These are phyloP conservation scores for Siphonodentalium dalli DNA, from an alignment of 2,888 invertebrate species.

Conservation along the genomic window DNA sequence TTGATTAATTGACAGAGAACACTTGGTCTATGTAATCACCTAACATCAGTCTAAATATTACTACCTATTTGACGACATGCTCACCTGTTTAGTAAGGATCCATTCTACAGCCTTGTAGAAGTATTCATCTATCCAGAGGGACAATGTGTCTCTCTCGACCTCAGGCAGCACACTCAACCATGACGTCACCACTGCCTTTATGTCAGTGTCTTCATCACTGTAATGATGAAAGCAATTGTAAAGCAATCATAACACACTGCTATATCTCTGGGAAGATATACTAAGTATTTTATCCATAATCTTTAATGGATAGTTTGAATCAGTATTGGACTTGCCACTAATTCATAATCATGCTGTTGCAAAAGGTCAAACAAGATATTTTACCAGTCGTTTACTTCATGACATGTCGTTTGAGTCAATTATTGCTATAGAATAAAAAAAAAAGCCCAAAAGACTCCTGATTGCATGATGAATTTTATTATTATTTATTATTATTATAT, in stretches of 20 bases:
- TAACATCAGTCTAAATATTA: no score
- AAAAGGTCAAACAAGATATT: no score
- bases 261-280: not conserved
- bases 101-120: slow-evolving; percentile 74
- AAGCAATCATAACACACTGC: not conserved
- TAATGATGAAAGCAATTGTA: slow-evolving; percentile 10
- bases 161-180: slow-evolving; percentile 71
- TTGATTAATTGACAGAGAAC: no score
- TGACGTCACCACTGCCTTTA: slow-evolving; percentile 71
- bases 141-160: slow-evolving; percentile 68
- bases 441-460: not conserved
- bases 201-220: slow-evolving; percentile 77
- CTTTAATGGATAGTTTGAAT: no score
- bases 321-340: no score
- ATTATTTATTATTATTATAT: not conserved
- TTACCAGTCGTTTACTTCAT: no score
- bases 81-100: slow-evolving; percentile 70
- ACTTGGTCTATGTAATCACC: no score
- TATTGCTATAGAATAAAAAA: no score
- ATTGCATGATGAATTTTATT: not conserved
- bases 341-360: no score
- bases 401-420: no score
- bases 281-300: no score
- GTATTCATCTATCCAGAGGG: slow-evolving; percentile 73
- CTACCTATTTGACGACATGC: no score